These are phyloP conservation scores for Monopis laevigella DNA, from an alignment of 2,888 invertebrate species.

Conservation along the genomic window DNA sequence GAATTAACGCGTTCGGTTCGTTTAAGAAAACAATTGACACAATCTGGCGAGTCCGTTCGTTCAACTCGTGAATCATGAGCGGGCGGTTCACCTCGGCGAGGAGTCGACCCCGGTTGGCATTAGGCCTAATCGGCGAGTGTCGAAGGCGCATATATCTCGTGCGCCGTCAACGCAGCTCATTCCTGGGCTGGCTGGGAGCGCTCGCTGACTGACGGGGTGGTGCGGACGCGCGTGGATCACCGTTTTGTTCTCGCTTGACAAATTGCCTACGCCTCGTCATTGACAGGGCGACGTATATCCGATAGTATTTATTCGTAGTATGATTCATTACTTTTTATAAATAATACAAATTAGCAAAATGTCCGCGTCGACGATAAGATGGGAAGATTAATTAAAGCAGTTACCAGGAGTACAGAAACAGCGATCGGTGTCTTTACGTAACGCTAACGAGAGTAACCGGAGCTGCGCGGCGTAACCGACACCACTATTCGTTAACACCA, in stretches of 20 bases:
- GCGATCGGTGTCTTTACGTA: conserved; percentile 7
- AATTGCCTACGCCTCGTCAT: conserved; percentile 56
- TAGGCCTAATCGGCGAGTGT: conserved; percentile 57
- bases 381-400: conserved; percentile 2
- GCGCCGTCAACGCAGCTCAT: conserved; percentile 57
- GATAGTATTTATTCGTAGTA: too few relatives aligned
- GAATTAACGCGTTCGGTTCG: conserved; percentile 40
- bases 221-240: conserved; percentile 31
- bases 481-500: conserved; percentile 11
- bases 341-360: too few relatives aligned
- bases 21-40: conserved; percentile 61
- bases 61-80: conserved; percentile 55
- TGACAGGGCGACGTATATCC: too few relatives aligned
- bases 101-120: conserved; percentile 40
- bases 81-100: conserved; percentile 21
- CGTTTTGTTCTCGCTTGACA: conserved; percentile 42
- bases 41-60: conserved; percentile 38
- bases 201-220: conserved; percentile 56
- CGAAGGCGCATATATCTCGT: conserved; percentile 53
- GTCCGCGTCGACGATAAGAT: too few relatives aligned
- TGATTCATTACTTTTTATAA: too few relatives aligned
- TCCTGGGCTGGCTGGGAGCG: conserved; percentile 50
- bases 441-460: conserved; percentile 13
- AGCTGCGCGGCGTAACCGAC: conserved; percentile 12
- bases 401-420: conserved; percentile 1